Base-by-base conservation (phyloP, 2,113 vertebrate genomes). In the Odobenus rosmarus region DNA sequence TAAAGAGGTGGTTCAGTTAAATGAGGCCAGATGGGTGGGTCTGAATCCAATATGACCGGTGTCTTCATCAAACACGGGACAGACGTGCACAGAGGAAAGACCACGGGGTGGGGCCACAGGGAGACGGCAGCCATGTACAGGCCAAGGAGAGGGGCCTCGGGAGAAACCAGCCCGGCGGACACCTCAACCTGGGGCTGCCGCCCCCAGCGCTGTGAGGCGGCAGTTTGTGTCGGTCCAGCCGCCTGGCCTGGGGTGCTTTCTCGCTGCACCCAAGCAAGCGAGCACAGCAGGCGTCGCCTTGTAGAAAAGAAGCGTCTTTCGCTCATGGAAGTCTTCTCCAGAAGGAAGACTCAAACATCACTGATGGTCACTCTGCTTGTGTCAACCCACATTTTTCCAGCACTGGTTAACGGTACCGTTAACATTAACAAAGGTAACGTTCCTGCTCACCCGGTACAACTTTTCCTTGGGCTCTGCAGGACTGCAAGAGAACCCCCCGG, bases 181-280 rank as follows among this genome's bases (percentile, higher is more conserved):
- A 53, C 10, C 42, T 2, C 15, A 61, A 67, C 8, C 46, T 33
- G 23, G 1, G 4, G 4, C 39, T 42, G 33, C 19, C 26, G 9
- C 2, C 11, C 36, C 23, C 89, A 77, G 24, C 28, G 14, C 4
- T 1, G 4, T 2, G 3, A 49, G 7, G 23, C 36, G 33, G 24
- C 4, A 18, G 5, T 18, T 1, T 21, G 51, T 7, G 57, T 10
- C 39, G 31, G 33, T 21, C 46, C 61, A 39, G 53, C 33, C 1
- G 0, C 33, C 61, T 1, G 2, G 15, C 14, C 62, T 26, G 2
- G 19, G 12, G 13, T 4, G 76, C 51, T 36, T 19, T 0, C 1
- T 61, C 6, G 2, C 2, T 9, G 28, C 8, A 33, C 21, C 86
- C 1, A 16, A 69, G 51, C 36, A 5, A 12, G 26, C 4, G 13